Base-by-base conservation (phyloP, 2,113 vertebrate genomes). In the Gavialis gangeticus region DNA sequence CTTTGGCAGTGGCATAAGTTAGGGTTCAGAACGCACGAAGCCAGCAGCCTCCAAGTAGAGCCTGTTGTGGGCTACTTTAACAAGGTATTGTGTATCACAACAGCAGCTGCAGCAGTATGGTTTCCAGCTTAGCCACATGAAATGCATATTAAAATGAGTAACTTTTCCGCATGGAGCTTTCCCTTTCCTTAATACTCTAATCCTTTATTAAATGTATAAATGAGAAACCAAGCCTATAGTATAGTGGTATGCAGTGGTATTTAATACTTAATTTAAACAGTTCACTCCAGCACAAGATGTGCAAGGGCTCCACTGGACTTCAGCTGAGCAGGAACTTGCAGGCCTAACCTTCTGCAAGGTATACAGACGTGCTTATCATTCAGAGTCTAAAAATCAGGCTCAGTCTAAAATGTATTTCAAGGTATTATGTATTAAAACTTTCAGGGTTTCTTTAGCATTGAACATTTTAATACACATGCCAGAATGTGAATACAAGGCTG, bases 81-180 rank as follows among this genome's bases (percentile, higher is more conserved):
- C 75, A 86, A 60, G 57, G 71, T 27, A 2, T 60, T 94, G 92
- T 93, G 77, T 89, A 82, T 83, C 88, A 18, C 28, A 78, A 25
- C 63, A 64, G 79, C 83, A 91, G 92, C 91, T 91, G 84, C 71
- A 17, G 30, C 60, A 75, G 87, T 3, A 21, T 46, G 46, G 62
- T 46, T 93, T 95, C 94, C 91, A 91, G 56, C 89, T 91, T 78
- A 60, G 89, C 81, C 90, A 64, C 91, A 76, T 62, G 86, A 79
- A 95, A 93, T 71, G 24, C 67, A 56, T 71, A 87, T 87, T 88
- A 82, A 9, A 77, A 34, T 66, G 56, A 90, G 73, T 14, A 46
- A 46, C 9, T 88, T 90, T 95, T 95, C 95, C 96, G 97, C 94
- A 96, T 89, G 92, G 58, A 75, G 80, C 91, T 28, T 78, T 2